Evolutionary conservation across 2,888 invertebrate species (phyloP).

Genomic region (Pegoplata infirma): DNA sequence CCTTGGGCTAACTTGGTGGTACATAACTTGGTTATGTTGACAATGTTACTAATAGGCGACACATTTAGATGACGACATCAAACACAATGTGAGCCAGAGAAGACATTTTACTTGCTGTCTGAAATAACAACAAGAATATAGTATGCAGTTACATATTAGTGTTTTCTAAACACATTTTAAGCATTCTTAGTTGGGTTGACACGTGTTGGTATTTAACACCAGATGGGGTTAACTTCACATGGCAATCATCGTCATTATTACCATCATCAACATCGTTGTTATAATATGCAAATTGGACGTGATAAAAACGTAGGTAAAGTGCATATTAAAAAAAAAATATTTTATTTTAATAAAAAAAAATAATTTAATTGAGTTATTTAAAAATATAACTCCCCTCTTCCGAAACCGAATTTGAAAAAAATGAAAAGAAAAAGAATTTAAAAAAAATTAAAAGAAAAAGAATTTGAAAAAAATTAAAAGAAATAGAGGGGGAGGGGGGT

Average conservation of each 20-base stretch:
- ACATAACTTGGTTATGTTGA: conserved; percentile 48
- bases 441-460: no score
- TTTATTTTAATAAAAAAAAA: no score
- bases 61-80: conserved; percentile 24
- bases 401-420: no score
- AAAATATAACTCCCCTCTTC: no score
- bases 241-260: not conserved
- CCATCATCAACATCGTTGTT: conserved; percentile 19
- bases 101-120: conserved; percentile 44
- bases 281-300: not conserved
- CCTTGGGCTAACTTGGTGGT: conserved; percentile 51
- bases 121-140: not conserved
- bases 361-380: no score
- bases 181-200: conserved; percentile 40
- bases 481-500: no score
- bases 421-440: no score
- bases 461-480: no score
- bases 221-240: conserved; percentile 15
- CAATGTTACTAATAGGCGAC: conserved; percentile 30
- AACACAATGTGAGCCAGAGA: conserved; percentile 6
- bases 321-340: no score
- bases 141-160: conserved; percentile 45
- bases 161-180: conserved; percentile 39
- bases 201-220: conserved; percentile 53
- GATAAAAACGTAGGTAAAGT: not conserved